Evolutionary conservation across 2,888 invertebrate species (phyloP), one percentile per base, ranked within the genome.

Genomic region (Aradus depressus): DNA sequence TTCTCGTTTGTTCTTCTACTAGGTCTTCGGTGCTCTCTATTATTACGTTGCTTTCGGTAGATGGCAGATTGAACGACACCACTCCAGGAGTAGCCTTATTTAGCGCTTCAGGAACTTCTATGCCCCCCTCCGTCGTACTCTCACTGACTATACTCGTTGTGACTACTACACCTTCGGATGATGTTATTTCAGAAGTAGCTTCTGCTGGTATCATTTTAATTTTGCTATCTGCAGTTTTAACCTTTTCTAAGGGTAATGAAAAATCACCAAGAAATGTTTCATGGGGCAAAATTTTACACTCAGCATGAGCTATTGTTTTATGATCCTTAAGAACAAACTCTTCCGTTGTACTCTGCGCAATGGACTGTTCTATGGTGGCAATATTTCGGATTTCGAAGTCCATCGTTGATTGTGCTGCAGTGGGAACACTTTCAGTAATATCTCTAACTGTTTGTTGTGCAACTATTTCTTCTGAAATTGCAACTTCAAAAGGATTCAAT

Each of bases 281-380:
- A 41, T 52, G 54, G 2, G 51, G 51, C 23, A 54, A 35, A 28
- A 54, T 12, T 28, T 51, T 42, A 12, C 70, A 69, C 35, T 59
- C 62, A 52, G 67, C 68, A 61, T 63, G 34, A 10, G 57, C 58
- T 18, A 52, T 51, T n/a, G n/a, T n/a, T n/a, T n/a, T n/a, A n/a
- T n/a, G n/a, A n/a, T n/a, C n/a, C n/a, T n/a, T n/a, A n/a, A n/a
- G n/a, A n/a, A n/a, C n/a, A n/a, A n/a, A n/a, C n/a, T 57, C 60
- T 53, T 52, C 59, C 51, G 54, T 51, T 23, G 51, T 28, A 22
- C 49, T 43, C 41, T 53, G 51, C 14, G 47, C 49, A 8, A 44
- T 23, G 10, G 53, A 32, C 44, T 53, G 51, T 39, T 56, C 53
- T 1, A 44, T 48, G 8, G 48, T 44, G 4, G 53, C 56, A 10